These are phyloP conservation scores for Drosophila stalkeri DNA, from an alignment of 2,888 invertebrate species.

Conservation along the genomic window DNA sequence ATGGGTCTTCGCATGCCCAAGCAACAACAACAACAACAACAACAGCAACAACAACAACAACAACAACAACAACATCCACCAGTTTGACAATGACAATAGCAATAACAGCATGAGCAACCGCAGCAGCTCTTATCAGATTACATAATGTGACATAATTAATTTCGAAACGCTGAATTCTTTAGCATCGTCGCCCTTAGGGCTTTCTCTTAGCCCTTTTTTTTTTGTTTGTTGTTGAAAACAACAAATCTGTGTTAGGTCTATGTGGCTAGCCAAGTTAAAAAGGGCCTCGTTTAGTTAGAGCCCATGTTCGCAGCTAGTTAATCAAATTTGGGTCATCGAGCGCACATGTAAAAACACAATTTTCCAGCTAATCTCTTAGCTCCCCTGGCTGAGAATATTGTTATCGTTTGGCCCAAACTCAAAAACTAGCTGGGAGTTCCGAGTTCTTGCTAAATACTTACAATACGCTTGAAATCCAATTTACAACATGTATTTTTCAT, in stretches of 20 bases:
- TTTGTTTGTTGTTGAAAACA: not conserved
- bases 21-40: constrained; percentile 14
- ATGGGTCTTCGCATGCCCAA: constrained; percentile 44
- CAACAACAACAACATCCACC: constrained; percentile 22
- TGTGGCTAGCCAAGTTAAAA: constrained; percentile 18
- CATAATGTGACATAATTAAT: constrained; percentile 85
- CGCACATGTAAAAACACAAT: constrained; percentile 66
- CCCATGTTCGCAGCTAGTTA: constrained; percentile 44
- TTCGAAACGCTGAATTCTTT: constrained; percentile 64
- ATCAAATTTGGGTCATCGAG: constrained; percentile 72
- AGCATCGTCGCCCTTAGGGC: constrained; percentile 18
- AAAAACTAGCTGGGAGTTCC: constrained; percentile 14
- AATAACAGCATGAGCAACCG: constrained; percentile 47
- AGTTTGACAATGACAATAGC: constrained; percentile 40
- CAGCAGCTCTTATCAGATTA: constrained; percentile 82
- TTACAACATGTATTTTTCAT: constrained; percentile 25
- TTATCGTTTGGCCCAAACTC: constrained; percentile 23
- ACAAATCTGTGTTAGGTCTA: not conserved
- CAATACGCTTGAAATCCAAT: constrained; percentile 42
- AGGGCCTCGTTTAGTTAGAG: constrained; percentile 21
- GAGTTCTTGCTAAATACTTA: constrained; percentile 43
- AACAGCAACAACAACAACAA: constrained; percentile 20
- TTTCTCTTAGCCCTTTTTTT: constrained; percentile 32
- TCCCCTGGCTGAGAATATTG: constrained; percentile 38
- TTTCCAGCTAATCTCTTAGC: constrained; percentile 66